Evolutionary conservation across 2,113 vertebrate species (phyloP).

Genomic region (Epinephelus fuscoguttatus): DNA sequence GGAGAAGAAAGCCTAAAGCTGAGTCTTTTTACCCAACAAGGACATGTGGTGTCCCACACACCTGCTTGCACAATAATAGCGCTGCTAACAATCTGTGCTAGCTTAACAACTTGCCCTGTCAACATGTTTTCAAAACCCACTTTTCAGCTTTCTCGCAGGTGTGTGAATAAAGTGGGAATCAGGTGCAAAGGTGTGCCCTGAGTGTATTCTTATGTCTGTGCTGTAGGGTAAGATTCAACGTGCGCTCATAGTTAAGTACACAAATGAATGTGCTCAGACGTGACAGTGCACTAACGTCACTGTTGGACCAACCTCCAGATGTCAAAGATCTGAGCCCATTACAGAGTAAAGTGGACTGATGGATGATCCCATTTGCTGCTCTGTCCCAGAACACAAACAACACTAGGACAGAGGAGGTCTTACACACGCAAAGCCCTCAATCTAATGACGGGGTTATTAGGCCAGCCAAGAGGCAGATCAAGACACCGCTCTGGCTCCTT

Average conservation of each 20-base stretch:
- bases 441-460: slow-evolving; percentile 77
- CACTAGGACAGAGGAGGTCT: slow-evolving; percentile 38
- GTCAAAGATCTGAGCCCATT: slow-evolving; percentile 70
- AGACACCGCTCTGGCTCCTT: slow-evolving; percentile 62
- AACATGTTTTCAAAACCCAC: slow-evolving; percentile 12
- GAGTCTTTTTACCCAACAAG: slow-evolving; percentile 6
- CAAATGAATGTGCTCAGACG: slow-evolving; percentile 6
- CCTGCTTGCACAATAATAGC: background rate
- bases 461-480: slow-evolving; percentile 75
- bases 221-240: background rate
- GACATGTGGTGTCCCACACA: background rate
- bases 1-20: background rate
- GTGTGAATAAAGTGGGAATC: slow-evolving; percentile 17
- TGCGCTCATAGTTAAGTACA: background rate
- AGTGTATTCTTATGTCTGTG: background rate
- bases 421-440: slow-evolving; percentile 62
- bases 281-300: slow-evolving; percentile 16
- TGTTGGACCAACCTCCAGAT: slow-evolving; percentile 58
- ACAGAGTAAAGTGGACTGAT: slow-evolving; percentile 64
- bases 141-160: slow-evolving; percentile 1
- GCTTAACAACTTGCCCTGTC: slow-evolving; percentile 39
- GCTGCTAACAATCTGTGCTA: slow-evolving; percentile 15
- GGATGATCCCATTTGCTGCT: slow-evolving; percentile 71
- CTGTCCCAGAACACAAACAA: slow-evolving; percentile 67
- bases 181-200: slow-evolving; percentile 3